Base-by-base conservation (phyloP, 2,797 vertebrate species). In the Chloroceryle inda region DNA sequence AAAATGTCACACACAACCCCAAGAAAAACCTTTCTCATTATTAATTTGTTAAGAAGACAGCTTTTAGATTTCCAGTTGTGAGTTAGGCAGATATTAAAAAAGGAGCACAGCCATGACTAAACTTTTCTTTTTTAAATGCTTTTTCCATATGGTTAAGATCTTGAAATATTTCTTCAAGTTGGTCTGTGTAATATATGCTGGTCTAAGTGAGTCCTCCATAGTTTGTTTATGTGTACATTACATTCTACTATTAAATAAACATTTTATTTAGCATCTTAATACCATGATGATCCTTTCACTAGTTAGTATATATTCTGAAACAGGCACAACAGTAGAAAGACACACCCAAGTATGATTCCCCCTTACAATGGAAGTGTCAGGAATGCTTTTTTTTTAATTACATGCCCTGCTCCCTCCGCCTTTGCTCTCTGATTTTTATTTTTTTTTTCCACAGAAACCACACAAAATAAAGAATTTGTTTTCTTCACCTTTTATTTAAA, bases 111-210 rank as follows among this genome's bases (percentile, higher is more conserved):
- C 37, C 42, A 83, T 20, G 47, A 67, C 31, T 68, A 56, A 58
- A 69, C 27, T 53, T 53, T 31, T 53, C 24, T 49, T 49, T 80
- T 68, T 95, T 85, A 73, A 79, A 66, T 94, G 73, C 59, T 86
- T 94, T 92, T 72, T 26, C 16, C 44, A 24, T 76, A 87, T 89
- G 45, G 9, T 88, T 94, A 95, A 86, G 86, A 94, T 68, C 35
- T 62, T 90, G 68, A 89, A 96, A 92, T 95, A 90, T 94, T 82
- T 92, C 92, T 95, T 93, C 38, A 72, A 78, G 86, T 19, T 82
- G 73, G 10, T 62, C 29, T 77, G 19, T 61, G 21, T 37, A 86
- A 62, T 50, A 55, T 56, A 61, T 84, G 81, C 72, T 68, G 63
- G 66, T 84, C 22, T 80, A 88, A 96, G 44, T 33, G 12, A 81